phyloP scores from a whole-genome alignment of 1,140 invertebrate genomes.

The Epicauta chinensis region DNA sequence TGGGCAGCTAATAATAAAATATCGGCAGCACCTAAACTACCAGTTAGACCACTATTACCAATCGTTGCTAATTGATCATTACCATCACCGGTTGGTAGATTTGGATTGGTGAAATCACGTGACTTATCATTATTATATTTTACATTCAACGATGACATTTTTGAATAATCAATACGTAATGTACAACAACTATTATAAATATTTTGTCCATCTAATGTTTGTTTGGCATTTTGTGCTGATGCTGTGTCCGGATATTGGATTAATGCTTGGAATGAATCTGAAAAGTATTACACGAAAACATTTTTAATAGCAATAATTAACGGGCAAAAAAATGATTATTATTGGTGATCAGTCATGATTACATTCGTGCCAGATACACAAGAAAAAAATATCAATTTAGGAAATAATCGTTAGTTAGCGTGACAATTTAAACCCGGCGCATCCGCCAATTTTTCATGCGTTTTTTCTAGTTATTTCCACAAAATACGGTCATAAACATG shows the following conservation, averaged over 20 bases:
- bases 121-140: constrained; percentile 99
- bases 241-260: constrained; percentile 97
- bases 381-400: too few relatives aligned
- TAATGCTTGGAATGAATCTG: constrained; percentile 98
- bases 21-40: constrained; percentile 46
- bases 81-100: constrained; percentile 87
- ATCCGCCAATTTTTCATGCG: too few relatives aligned
- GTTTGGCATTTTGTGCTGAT: constrained; percentile 93
- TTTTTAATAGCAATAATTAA: not conserved
- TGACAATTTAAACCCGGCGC: too few relatives aligned
- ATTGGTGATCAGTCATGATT: too few relatives aligned
- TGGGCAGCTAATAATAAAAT: constrained; percentile 47
- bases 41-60: constrained; percentile 49
- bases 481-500: too few relatives aligned
- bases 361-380: too few relatives aligned
- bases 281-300: constrained; percentile 39
- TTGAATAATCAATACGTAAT: constrained; percentile 98
- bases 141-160: constrained; percentile 94
- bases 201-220: constrained; percentile 95
- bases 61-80: constrained; percentile 47
- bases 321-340: not conserved
- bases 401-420: too few relatives aligned
- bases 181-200: constrained; percentile 99
- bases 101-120: constrained; percentile 97
- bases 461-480: too few relatives aligned